phyloP scores from a whole-genome alignment of 2,113 vertebrate species.

The Siniperca knerii region DNA sequence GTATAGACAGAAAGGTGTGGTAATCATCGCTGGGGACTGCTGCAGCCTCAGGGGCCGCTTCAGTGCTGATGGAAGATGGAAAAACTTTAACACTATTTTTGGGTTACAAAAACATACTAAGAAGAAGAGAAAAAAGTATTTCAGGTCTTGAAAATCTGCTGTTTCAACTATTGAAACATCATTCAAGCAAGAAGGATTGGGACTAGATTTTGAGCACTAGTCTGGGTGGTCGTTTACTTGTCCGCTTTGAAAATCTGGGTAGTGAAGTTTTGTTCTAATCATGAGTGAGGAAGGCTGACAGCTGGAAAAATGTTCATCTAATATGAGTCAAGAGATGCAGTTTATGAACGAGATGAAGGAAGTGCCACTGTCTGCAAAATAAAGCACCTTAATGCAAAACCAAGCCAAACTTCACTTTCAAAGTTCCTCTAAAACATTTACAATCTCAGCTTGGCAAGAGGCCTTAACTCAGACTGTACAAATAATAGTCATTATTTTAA shows the following conservation, averaged over 20 bases:
- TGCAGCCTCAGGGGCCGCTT: constrained; percentile 60
- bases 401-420: not conserved
- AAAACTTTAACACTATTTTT: constrained; percentile 55
- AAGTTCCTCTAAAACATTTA: not conserved
- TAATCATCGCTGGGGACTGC: constrained; percentile 67
- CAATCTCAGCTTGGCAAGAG: constrained; percentile 12
- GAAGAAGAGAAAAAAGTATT: not conserved
- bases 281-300: constrained; percentile 1
- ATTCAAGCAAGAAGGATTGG: constrained; percentile 18
- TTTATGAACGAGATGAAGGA: not conserved
- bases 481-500: constrained; percentile 28
- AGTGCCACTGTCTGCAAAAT: not conserved
- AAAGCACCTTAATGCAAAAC: not conserved
- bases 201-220: constrained; percentile 8
- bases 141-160: constrained; percentile 18
- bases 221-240: constrained; percentile 41
- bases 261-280: constrained; percentile 9
- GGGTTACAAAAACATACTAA: constrained; percentile 38
- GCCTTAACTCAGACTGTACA: not conserved
- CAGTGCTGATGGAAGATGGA: constrained; percentile 51
- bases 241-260: not conserved
- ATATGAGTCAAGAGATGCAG: not conserved
- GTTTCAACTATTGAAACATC: constrained; percentile 31
- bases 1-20: constrained; percentile 60
- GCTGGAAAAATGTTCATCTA: not conserved